Base-by-base conservation (phyloP, 1,140 invertebrate genomes). In the Lucilia cuprina region DNA sequence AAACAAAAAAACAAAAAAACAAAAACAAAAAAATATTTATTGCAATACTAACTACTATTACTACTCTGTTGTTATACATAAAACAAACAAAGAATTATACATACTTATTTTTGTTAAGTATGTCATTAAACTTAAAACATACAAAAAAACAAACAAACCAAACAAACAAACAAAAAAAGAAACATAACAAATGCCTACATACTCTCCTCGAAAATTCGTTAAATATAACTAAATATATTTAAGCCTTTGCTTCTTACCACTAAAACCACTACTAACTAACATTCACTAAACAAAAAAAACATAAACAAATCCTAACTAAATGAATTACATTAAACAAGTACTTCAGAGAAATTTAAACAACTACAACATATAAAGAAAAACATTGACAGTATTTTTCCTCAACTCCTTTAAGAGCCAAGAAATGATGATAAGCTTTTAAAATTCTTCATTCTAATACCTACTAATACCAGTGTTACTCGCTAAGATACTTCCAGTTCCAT, bases 81-180 rank as follows among this genome's bases (percentile, higher is more conserved):
- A 55, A 55, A 55, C n/a, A 78, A 78, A 47, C 5, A 21, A 70
- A 70, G 3, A 17, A 47, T 5, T 0, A 50, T 35, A 80, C 77
- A 80, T 80, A 80, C 77, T 80, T 80, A 80, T 49, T 80, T 80
- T 49, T 80, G 17, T 80, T 80, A 80, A 80, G 77, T 80, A 80
- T 80, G 77, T 4, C n/a, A 21, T 80, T 80, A 50, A 80, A 80
- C 50, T 80, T 80, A 80, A 49, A 80, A 78, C 70, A 19, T 74
- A n/a, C n/a, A n/a, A 74, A 21, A 25, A 74, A 30, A 41, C 41
- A 41, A 41, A 41, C 41, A 74, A 30, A 41, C 41, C 2, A 41
- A 41, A 2, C 25, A 34, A 41, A 41, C 41, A 41, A 41, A 41
- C 41, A 30, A 30, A 19, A 49, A 9, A 49, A 49, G n/a, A 55